A percentile compares a stretch with the other conserved stretches of the same genome.
Evolutionary conservation across 1,140 invertebrate genomes (phyloP).

Genomic region (Drosophila lacteicornis): DNA sequence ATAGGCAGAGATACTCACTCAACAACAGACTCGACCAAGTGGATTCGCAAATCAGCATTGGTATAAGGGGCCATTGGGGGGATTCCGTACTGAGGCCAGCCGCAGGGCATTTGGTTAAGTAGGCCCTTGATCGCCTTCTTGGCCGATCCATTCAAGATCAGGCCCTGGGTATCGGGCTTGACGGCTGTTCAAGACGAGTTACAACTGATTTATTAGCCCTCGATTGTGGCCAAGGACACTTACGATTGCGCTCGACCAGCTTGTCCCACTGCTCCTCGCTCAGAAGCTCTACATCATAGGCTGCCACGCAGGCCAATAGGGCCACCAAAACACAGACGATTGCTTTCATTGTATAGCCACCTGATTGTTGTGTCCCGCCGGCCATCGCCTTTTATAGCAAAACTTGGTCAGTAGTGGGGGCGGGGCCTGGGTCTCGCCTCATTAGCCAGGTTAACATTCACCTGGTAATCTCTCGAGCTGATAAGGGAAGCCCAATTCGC

Average conservation of each 20-base stretch:
- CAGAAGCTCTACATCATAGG: slow-evolving; percentile 68
- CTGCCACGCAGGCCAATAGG: slow-evolving; percentile 66
- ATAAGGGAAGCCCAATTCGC: slow-evolving; percentile 21
- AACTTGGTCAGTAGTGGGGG: not conserved
- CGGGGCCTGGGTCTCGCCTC: not conserved
- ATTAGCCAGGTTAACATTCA: not conserved
- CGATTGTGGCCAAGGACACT: slow-evolving; percentile 23
- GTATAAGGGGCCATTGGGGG: slow-evolving; percentile 81
- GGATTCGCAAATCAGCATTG: slow-evolving; percentile 71
- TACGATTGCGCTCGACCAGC: slow-evolving; percentile 62
- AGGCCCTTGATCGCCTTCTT: slow-evolving; percentile 73
- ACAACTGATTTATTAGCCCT: slow-evolving; percentile 1
- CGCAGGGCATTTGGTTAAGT: slow-evolving; percentile 71
- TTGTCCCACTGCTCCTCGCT: slow-evolving; percentile 70
- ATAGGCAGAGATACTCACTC: slow-evolving; percentile 62
- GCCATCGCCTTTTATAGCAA: slow-evolving; percentile 61
- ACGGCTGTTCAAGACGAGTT: slow-evolving; percentile 31
- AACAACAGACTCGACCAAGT: slow-evolving; percentile 66
- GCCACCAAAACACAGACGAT: slow-evolving; percentile 62
- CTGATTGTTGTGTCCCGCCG: slow-evolving; percentile 15
- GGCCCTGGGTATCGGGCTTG: slow-evolving; percentile 56
- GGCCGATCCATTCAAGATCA: slow-evolving; percentile 74
- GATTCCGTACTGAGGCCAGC: slow-evolving; percentile 73
- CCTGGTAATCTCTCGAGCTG: slow-evolving; percentile 19
- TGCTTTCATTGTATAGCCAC: slow-evolving; percentile 61